Evolutionary conservation across 2,113 vertebrate genomes (phyloP).

Genomic region (Jaculus jaculus): DNA sequence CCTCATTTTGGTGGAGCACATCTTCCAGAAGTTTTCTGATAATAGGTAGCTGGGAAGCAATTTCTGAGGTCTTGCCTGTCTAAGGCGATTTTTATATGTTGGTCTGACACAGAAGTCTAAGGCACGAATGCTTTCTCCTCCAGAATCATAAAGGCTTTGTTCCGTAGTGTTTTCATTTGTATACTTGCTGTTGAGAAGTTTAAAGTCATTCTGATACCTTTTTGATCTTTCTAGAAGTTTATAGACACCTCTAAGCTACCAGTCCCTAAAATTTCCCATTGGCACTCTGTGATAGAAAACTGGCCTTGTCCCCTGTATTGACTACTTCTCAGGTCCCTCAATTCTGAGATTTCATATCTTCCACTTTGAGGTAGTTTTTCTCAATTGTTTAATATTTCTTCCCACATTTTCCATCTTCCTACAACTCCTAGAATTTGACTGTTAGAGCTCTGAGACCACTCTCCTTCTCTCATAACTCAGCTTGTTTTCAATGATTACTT

Average conservation of each 20-base stretch:
- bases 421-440: not conserved
- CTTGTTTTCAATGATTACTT: not conserved
- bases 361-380: not conserved
- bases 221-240: not conserved
- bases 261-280: not conserved
- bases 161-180: not conserved
- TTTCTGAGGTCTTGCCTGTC: not conserved
- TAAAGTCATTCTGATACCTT: not conserved
- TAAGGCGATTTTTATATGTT: not conserved
- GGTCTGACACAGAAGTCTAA: not conserved
- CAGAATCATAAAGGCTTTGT: not conserved
- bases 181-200: not conserved
- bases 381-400: not conserved
- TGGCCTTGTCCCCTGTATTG: accelerated
- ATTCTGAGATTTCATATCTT: not conserved
- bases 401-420: not conserved
- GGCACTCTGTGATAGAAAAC: not conserved
- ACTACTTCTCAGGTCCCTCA: not conserved
- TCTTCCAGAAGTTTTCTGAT: conserved; percentile 8
- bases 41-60: not conserved
- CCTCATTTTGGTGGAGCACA: not conserved
- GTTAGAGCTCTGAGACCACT: accelerated
- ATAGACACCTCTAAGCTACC: not conserved
- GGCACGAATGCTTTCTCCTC: not conserved
- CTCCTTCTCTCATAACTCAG: not conserved